A percentile compares a stretch with the other conserved stretches of the same genome.
Conservation (phyloP, 2,113 vertebrate species). For the Hemiscyllium ocellatum region DNA sequence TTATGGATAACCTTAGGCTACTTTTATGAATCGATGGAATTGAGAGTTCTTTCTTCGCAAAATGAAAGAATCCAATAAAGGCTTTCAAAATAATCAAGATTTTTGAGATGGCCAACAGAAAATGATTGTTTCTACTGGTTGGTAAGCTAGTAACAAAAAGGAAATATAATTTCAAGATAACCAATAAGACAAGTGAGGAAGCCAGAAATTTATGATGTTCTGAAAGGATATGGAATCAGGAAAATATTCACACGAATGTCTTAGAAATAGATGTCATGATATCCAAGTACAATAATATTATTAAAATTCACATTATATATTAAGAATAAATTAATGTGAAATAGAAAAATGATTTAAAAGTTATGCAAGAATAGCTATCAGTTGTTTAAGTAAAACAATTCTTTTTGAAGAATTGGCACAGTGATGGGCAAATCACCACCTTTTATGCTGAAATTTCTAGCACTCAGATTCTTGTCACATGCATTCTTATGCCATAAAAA, state of each 20-base stretch:
- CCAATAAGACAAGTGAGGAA: background rate
- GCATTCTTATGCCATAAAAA: background rate
- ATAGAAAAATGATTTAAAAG: background rate
- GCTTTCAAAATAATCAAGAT: background rate
- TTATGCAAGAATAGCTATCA: background rate
- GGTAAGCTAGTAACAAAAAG: background rate
- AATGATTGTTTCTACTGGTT: background rate
- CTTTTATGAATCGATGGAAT: background rate
- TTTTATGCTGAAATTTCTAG: background rate
- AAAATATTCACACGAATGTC: background rate
- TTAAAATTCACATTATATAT: too few relatives aligned
- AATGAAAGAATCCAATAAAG: background rate
- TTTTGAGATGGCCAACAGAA: background rate
- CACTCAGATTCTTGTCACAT: background rate
- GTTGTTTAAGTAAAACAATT: background rate
- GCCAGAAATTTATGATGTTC: background rate
- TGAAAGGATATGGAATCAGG: background rate
- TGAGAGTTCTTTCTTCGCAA: background rate
- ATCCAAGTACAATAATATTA: background rate
- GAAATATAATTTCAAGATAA: background rate
- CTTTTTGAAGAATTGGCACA: background rate
- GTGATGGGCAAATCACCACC: background rate
- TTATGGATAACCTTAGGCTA: background rate
- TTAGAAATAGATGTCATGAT: background rate
- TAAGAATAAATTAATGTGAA: background rate